A percentile compares a stretch with the other conserved stretches of the same genome.
phyloP scores from a whole-genome alignment of 2,888 invertebrate species.

The Polydesmus complanatus region DNA sequence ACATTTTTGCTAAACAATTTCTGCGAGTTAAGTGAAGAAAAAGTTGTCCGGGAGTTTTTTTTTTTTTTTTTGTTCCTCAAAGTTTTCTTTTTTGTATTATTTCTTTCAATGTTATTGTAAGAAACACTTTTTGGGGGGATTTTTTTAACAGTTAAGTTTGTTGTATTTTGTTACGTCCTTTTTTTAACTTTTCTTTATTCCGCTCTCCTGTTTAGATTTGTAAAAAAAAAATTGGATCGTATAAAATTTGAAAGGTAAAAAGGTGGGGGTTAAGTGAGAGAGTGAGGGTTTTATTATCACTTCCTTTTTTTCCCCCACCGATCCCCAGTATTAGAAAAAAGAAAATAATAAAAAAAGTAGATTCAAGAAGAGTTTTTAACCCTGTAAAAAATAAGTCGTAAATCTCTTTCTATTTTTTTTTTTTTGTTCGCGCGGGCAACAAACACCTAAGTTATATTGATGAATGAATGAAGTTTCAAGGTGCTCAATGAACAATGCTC shows the following conservation, averaged over 20 bases:
- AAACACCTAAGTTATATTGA: background rate
- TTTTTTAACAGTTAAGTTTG: background rate
- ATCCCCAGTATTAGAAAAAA: background rate
- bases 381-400: background rate
- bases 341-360: background rate
- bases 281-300: background rate
- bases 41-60: too few species aligned
- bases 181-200: too few species aligned
- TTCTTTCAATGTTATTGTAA: background rate
- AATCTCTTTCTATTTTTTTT: background rate
- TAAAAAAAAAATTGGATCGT: background rate
- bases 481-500: too few species aligned
- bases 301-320: background rate
- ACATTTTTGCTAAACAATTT: too few species aligned
- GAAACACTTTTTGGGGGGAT: background rate
- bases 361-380: background rate
- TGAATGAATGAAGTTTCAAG: background rate
- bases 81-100: background rate
- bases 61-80: too few species aligned
- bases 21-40: too few species aligned
- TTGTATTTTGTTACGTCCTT: background rate
- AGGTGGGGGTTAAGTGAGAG: background rate
- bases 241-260: background rate
- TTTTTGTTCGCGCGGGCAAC: background rate
- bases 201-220: too few species aligned